Evolutionary conservation across 2,113 vertebrate species (phyloP), one percentile per base, ranked within the genome.

Genomic region (Garra rufa): DNA sequence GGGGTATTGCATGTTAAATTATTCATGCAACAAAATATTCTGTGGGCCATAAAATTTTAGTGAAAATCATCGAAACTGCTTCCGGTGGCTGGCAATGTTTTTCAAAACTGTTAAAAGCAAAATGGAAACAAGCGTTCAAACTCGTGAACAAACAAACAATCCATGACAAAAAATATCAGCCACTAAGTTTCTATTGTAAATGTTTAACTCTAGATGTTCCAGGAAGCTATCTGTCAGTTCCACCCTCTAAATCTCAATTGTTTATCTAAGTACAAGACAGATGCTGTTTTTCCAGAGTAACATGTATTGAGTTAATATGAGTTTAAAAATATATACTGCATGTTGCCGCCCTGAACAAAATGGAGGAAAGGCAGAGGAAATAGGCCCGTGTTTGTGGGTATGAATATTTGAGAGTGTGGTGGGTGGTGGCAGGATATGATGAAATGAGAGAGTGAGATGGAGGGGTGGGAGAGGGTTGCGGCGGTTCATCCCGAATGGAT

Each of bases 401-500:
- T 14, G 38, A 70, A 82, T 57, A 38, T 57, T 17, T 57, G 24
- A 82, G 43, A 26, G 61, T 9, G 28, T 75, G 71, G 81, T 83
- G 69, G 50, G 55, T 2, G 34, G 55, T 14, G 55, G 71, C n/a
- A 59, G 75, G 55, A 48, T 34, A 7, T 50, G 44, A 52, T 38
- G 52, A 73, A 78, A 83, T 15, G 19, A 83, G 81, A 48, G 61
- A 61, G 48, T 10, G 65, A 79, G 52, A 86, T 69, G 21, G 70
- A 65, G 24, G 14, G 55, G 9, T 2, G 86, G 84, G 90, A 89
- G 75, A 77, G 81, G 84, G 89, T 24, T 90, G 88, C 85, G 90
- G 63, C 19, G 86, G 90, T 87, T 89, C 86, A 88, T 91, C 89
- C 90, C 87, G 91, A 88, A 89, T 92, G 91, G 91, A 92, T 90